Evolutionary conservation across 37 sponge, comb jelly and placozoan species (phyloP).

Genomic region (Haliclona indistincta): DNA sequence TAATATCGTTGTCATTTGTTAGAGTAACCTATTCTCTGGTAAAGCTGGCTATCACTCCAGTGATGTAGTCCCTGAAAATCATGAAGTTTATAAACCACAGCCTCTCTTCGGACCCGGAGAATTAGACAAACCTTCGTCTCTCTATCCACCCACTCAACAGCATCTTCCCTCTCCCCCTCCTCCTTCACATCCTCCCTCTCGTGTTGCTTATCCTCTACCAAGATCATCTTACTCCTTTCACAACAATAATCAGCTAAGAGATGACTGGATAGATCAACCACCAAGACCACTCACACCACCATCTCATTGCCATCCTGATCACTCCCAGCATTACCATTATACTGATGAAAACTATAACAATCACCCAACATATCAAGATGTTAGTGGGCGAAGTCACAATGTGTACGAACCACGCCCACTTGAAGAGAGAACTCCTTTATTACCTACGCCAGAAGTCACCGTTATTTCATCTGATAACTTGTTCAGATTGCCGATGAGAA

Average conservation of each 20-base stretch:
- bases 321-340: neutral
- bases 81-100: too few species aligned
- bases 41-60: too few species aligned
- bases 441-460: constrained; percentile 7
- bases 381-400: too few species aligned
- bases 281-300: neutral
- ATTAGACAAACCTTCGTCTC: too few species aligned
- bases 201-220: neutral
- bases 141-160: neutral
- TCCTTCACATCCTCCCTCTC: constrained; percentile 13
- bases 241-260: neutral
- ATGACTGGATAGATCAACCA: neutral
- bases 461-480: constrained; percentile 45
- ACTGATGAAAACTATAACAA: neutral
- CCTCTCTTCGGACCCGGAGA: too few species aligned
- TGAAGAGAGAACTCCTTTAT: neutral
- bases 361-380: too few species aligned
- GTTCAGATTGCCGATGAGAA: constrained; percentile 40
- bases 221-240: too few species aligned
- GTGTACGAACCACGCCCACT: too few species aligned
- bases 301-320: neutral
- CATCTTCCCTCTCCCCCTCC: constrained; percentile 8
- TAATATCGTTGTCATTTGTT: too few species aligned
- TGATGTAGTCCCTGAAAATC: too few species aligned
- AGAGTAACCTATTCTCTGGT: too few species aligned